Evolutionary conservation across 2,113 vertebrate genomes (phyloP).

Genomic region (Corvus cornix): DNA sequence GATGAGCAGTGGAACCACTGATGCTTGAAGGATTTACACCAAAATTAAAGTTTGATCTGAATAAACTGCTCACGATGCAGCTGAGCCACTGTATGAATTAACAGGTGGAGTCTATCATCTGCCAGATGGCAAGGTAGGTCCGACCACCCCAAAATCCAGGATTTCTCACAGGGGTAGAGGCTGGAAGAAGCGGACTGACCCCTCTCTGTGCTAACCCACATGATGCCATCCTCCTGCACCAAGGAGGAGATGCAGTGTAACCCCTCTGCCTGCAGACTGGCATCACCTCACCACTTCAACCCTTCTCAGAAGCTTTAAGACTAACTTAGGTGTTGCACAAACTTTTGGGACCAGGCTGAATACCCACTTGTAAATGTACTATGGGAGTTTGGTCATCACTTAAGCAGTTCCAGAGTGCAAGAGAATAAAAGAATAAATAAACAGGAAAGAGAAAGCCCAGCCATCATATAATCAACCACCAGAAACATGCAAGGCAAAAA

Average conservation of each 20-base stretch:
- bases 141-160: fast-evolving
- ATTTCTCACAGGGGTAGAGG: neutral
- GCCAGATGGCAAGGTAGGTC: neutral
- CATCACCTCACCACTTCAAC: neutral
- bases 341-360: neutral
- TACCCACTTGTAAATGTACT: neutral
- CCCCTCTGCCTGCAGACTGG: neutral
- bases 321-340: neutral
- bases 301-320: neutral
- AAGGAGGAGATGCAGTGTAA: neutral
- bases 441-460: neutral
- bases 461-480: neutral
- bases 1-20: neutral
- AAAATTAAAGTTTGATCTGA: neutral
- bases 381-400: neutral
- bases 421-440: neutral
- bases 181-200: neutral
- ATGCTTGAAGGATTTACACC: neutral
- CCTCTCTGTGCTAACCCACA: neutral
- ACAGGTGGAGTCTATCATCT: neutral
- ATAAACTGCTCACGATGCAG: neutral
- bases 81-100: neutral
- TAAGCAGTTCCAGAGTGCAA: neutral
- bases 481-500: neutral
- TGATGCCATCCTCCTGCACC: fast-evolving